Base-by-base conservation (phyloP, 2,888 invertebrate genomes). In the Pristionchus japonicus region DNA sequence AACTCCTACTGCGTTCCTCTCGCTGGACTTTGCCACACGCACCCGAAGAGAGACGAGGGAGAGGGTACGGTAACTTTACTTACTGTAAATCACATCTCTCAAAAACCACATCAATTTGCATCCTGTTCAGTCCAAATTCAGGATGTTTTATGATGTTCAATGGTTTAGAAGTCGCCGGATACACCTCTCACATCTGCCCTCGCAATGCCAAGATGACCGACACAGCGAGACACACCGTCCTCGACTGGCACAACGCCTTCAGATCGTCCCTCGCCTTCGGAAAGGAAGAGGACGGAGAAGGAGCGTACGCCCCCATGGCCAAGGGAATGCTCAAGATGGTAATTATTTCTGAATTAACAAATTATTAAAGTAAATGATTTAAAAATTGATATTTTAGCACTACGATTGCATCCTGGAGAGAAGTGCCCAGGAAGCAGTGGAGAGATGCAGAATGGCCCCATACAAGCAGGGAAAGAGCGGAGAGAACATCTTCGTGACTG, bases 181-280 rank as follows among this genome's bases (percentile, higher is more conserved):
- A 27, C 37, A 52, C 87, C 77, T 37, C 34, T 7, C 47, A 86
- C 74, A 87, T 87, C 40, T 87, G 87, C 20, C 87, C 87, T 57
- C 40, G 31, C 27, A 87, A 77, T 61, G 31, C 87, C 15, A 52
- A 87, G 40, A 57, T 87, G 77, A 61, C 52, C 17, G 87, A 87
- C 80, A 11, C 27, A 0, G 57, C 61, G n/a, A n/a, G 87, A 77
- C 40, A 43, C 11, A 80, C 87, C 6, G 47, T 87, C 0, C 37
- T 87, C 43, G 87, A 87, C 80, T 87, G 80, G 77, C 87, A 87
- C 87, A 87, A 87, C 31, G 34, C 87, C 6, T 37, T 87, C 61
- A 13, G 87, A 40, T 87, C 87, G 6, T 34, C 27, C 23, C 77
- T 87, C 80, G 87, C 87, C 0, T 47, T 34, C n/a, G 87, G 87